Conservation (phyloP, 2,797 vertebrate genomes). For the Pseudochaenichthys georgianus region DNA sequence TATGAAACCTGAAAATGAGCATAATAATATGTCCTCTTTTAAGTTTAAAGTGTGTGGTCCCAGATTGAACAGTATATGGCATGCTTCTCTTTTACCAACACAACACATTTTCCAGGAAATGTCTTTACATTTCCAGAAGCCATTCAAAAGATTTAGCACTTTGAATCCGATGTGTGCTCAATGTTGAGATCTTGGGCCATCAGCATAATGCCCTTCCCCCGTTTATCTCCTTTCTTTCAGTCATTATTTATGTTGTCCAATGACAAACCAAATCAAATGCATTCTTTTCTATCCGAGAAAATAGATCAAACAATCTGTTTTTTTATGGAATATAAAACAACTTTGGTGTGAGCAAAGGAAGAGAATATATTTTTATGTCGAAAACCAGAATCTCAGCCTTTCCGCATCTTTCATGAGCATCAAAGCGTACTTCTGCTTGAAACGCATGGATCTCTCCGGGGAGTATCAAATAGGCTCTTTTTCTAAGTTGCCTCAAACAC, state of each 20-base stretch:
- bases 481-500: conserved; percentile 2
- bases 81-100: background rate
- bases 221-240: background rate
- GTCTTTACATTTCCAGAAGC: background rate
- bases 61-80: background rate
- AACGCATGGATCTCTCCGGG: conserved; percentile 6
- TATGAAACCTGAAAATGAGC: no score
- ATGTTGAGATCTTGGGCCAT: background rate
- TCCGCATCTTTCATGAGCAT: background rate
- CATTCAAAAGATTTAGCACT: background rate
- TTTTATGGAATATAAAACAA: background rate
- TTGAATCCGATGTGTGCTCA: background rate
- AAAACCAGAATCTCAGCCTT: background rate
- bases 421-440: background rate
- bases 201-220: background rate
- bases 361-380: background rate
- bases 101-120: background rate
- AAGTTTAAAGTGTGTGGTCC: background rate
- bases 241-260: background rate
- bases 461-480: background rate
- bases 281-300: background rate
- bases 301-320: background rate
- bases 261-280: background rate
- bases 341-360: background rate
- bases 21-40: background rate